Evolutionary conservation across 2,113 vertebrate genomes (phyloP).

Genomic region (Nothocercus nigrocapillus): DNA sequence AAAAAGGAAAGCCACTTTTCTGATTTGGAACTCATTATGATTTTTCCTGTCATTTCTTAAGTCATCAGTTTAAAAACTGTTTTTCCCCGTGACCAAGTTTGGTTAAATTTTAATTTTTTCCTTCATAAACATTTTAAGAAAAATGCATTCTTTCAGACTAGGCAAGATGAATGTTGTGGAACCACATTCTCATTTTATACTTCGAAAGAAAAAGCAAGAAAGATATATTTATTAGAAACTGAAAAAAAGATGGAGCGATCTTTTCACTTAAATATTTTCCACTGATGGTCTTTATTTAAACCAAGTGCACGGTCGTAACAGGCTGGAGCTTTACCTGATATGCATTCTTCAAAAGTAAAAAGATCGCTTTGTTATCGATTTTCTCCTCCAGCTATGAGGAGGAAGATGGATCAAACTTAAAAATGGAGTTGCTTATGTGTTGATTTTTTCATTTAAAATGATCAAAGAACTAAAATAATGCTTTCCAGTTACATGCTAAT

Average conservation of each 20-base stretch:
- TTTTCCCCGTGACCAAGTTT: neutral
- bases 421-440: neutral
- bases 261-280: neutral
- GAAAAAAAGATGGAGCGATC: neutral
- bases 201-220: neutral
- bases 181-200: neutral
- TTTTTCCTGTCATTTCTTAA: neutral
- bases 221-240: neutral
- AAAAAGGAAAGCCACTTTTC: neutral
- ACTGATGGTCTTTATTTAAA: neutral
- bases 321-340: neutral
- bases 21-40: neutral
- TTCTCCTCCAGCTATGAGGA: neutral
- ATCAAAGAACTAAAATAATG: neutral
- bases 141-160: neutral
- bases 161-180: neutral
- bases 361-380: neutral
- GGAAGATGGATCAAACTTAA: neutral
- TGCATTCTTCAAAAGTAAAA: neutral
- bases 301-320: neutral
- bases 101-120: neutral
- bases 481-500: neutral
- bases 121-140: neutral
- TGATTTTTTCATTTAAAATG: neutral
- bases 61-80: neutral